These are phyloP conservation scores for Otolemur crassicaudatus DNA, from an alignment of 2,797 vertebrate genomes.

Conservation along the genomic window DNA sequence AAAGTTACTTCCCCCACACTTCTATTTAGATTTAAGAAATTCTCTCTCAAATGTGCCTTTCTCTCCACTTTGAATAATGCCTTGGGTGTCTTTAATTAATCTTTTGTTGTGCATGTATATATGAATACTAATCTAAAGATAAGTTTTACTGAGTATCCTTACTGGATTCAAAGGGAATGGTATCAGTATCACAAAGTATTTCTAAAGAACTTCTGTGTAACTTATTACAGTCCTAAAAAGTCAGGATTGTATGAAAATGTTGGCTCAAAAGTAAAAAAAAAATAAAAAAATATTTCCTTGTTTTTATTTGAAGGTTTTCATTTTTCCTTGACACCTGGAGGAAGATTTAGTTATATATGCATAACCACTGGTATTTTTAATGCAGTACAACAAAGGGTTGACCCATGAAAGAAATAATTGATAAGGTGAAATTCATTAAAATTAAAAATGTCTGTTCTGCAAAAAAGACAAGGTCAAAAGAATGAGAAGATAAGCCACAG, in stretches of 20 bases:
- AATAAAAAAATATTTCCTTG: not conserved
- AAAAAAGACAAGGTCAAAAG: not conserved
- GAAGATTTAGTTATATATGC: not conserved
- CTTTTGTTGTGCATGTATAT: not conserved
- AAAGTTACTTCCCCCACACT: not conserved
- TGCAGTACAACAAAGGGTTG: not conserved
- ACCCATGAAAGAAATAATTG: not conserved
- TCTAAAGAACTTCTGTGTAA: constrained; percentile 10
- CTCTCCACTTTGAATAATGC: not conserved
- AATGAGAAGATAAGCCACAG: not conserved
- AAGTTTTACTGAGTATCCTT: not conserved
- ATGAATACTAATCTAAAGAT: not conserved
- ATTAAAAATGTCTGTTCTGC: not conserved
- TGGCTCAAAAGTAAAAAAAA: not conserved
- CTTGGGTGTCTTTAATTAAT: not conserved
- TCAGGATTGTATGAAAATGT: not conserved
- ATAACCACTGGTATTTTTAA: not conserved
- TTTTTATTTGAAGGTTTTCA: not conserved
- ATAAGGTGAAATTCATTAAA: not conserved
- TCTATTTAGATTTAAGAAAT: constrained; percentile 48
- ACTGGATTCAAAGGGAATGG: not conserved
- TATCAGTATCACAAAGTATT: not conserved
- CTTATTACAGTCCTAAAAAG: constrained; percentile 38
- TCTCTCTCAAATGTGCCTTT: constrained; percentile 8
- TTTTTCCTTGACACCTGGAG: not conserved